Conservation (phyloP, 2,113 vertebrate species). For the Rhadina sibilatrix region DNA sequence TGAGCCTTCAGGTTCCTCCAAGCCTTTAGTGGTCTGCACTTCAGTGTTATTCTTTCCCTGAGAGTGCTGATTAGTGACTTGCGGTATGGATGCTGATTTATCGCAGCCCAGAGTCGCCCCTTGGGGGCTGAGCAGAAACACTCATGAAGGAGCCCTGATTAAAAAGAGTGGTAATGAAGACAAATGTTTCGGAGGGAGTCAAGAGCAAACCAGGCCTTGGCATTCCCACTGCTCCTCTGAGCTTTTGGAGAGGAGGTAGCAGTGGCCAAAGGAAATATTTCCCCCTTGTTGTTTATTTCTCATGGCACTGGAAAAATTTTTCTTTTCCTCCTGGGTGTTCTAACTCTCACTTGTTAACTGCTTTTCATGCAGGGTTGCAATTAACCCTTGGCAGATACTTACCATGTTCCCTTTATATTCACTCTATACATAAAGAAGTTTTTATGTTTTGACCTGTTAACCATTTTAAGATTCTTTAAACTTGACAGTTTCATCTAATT, state of each 20-base stretch:
- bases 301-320: constrained; percentile 83
- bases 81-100: constrained; percentile 83
- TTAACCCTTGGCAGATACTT: constrained; percentile 85
- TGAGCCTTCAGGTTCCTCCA: constrained; percentile 62
- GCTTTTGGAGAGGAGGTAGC: constrained; percentile 78
- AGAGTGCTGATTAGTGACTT: constrained; percentile 85
- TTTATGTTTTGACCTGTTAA: constrained; percentile 76
- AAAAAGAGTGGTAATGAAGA: constrained; percentile 86
- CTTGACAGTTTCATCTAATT: constrained; percentile 75
- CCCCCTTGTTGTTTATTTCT: constrained; percentile 86
- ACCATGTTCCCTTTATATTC: constrained; percentile 65
- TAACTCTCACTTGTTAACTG: constrained; percentile 91
- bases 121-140: constrained; percentile 81
- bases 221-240: constrained; percentile 78
- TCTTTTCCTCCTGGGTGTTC: constrained; percentile 88
- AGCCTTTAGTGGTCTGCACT: constrained; percentile 75
- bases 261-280: constrained; percentile 85
- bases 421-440: constrained; percentile 72
- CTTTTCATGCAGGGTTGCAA: constrained; percentile 86
- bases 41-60: constrained; percentile 79
- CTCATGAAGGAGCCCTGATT: constrained; percentile 82
- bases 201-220: constrained; percentile 77
- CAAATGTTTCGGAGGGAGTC: constrained; percentile 81
- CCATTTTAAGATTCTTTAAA: constrained; percentile 74
- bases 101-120: constrained; percentile 78